Conservation (phyloP, 2,797 vertebrate species). For the Chaetophractus vellerosus region DNA sequence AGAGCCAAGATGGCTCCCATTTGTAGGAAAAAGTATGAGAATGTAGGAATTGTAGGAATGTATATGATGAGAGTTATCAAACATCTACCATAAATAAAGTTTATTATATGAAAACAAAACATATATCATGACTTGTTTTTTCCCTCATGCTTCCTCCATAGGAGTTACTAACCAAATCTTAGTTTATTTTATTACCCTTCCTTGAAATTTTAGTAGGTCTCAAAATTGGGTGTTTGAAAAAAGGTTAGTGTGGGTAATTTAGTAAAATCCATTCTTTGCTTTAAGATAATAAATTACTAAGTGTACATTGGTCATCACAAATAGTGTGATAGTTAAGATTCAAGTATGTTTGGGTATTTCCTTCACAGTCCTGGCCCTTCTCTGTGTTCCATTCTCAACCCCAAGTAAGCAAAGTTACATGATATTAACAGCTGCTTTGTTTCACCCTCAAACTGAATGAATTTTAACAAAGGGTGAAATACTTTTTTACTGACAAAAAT, state of each 20-base stretch:
- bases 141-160: neutral
- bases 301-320: neutral
- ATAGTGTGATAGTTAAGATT: neutral
- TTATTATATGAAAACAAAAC: neutral
- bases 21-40: neutral
- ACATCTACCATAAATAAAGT: neutral
- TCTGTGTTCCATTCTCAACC: neutral
- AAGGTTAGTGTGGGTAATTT: neutral
- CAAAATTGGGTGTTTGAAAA: neutral
- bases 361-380: neutral
- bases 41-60: neutral
- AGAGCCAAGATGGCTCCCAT: neutral
- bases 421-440: constrained; percentile 46
- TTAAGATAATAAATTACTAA: neutral
- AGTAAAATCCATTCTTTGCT: neutral
- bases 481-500: constrained; percentile 65
- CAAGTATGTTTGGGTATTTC: neutral
- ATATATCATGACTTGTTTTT: neutral
- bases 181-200: neutral
- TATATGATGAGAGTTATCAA: neutral
- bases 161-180: neutral
- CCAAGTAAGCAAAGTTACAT: neutral
- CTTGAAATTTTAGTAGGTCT: neutral
- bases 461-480: constrained; percentile 64
- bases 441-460: constrained; percentile 54